Conservation (phyloP, 2,888 invertebrate genomes). For the Drosophila siamana region DNA sequence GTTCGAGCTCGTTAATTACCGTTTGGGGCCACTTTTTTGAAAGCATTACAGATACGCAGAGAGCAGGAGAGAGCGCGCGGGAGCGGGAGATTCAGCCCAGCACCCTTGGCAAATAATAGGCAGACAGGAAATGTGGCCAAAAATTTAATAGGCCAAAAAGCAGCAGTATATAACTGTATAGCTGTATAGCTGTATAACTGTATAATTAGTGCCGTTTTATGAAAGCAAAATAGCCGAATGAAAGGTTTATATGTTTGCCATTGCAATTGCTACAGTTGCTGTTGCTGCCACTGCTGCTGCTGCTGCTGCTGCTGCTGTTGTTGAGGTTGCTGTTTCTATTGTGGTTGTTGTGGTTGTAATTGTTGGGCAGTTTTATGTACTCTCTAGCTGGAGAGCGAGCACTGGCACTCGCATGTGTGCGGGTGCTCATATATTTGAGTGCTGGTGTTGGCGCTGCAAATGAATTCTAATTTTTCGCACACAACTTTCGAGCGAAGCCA, state of each 20-base stretch:
- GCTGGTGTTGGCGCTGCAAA: conserved; percentile 57
- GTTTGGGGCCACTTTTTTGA: conserved; percentile 39
- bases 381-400: too few species aligned
- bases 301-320: conserved; percentile 1
- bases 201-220: conserved; percentile 76
- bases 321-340: conserved; percentile 21
- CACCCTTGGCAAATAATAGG: conserved; percentile 53
- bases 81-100: too few species aligned
- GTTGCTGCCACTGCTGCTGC: not conserved
- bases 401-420: conserved; percentile 15
- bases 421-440: conserved; percentile 51
- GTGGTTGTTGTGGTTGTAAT: conserved; percentile 16
- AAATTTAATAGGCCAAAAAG: conserved; percentile 55
- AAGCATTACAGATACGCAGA: conserved; percentile 8
- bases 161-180: conserved; percentile 32
- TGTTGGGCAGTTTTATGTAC: conserved; percentile 50
- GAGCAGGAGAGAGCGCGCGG: too few species aligned
- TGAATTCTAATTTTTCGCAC: conserved; percentile 75
- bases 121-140: conserved; percentile 69
- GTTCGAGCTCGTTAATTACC: conserved; percentile 79
- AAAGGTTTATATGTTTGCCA: conserved; percentile 65
- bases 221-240: conserved; percentile 73
- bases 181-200: conserved; percentile 72
- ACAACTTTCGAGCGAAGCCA: conserved; percentile 62
- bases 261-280: conserved; percentile 41